Evolutionary conservation across 2,888 invertebrate genomes (phyloP), one percentile per base, ranked within the genome.

Genomic region (Rhyacophila evoluta): DNA sequence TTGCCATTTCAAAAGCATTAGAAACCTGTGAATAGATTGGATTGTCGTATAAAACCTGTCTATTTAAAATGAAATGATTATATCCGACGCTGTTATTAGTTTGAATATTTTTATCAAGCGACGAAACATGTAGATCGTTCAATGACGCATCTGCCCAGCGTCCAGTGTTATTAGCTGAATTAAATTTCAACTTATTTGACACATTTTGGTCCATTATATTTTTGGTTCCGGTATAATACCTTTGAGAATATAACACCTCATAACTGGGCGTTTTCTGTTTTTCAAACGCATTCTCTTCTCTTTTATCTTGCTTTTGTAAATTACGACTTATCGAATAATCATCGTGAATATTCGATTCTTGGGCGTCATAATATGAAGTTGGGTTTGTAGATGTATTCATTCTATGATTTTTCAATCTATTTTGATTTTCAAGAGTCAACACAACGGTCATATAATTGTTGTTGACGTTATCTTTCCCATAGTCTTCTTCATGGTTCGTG

Each of bases 161-260:
- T n/a, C 15, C 41, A 41, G 41, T 19, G 11, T 27, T 5, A 69
- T 69, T 69, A n/a, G 25, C 27, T 12, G 11, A n/a, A 3, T 69
- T 69, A 3, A 69, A 33, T 28, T 29, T 28, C 1, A 2, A 28
- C 28, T 12, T 15, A 2, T 12, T 69, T 28, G 11, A 11, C 28
- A 69, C 28, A 15, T 25, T 55, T 19, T 55, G 55, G 55, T 55
- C 19, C 10, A 55, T 10, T 55, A 33, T 6, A 25, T 55, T 25
- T 71, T 33, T 33, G 12, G 68, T 72, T n/a, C 82, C 82, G 1
- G 79, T 79, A 68, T 81, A 82, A 33, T 82, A 75, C 29, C 74
- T 19, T 36, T 73, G 77, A 4, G 82, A 79, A 73, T 82, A 82
- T 11, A 76, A 25, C 1, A 77, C 75, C 69, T 82, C 82, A 68